Percentiles rank a stretch among this genome's conserved stretches.
Evolutionary conservation across 2,888 invertebrate genomes (phyloP).

Genomic region (Steinernema carpocapsae): DNA sequence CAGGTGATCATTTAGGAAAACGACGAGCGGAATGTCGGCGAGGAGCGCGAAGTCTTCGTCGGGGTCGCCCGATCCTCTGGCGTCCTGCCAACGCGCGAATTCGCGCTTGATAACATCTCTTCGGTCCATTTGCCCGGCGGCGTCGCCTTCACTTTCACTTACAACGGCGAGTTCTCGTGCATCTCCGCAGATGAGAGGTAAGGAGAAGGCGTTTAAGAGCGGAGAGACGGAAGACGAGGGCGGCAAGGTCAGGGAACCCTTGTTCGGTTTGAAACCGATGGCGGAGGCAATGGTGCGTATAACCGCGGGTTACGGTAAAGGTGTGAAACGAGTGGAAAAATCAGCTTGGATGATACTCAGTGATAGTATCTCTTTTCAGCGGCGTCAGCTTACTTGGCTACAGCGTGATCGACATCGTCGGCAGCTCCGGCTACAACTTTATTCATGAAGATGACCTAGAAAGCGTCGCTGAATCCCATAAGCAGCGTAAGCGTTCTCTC

Average conservation of each 20-base stretch:
- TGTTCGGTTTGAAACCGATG: too few species aligned
- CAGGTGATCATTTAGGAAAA: slow-evolving; percentile 3
- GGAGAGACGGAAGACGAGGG: too few species aligned
- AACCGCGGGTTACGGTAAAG: background rate
- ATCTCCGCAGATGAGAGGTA: slow-evolving; percentile 11
- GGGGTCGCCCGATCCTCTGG: slow-evolving; percentile 14
- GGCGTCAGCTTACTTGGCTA: background rate
- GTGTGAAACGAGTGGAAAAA: too few species aligned
- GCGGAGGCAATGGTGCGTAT: too few species aligned
- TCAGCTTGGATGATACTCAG: too few species aligned
- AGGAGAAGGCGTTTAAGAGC: too few species aligned
- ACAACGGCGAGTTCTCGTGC: slow-evolving; percentile 13
- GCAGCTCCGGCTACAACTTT: background rate
- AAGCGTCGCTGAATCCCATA: background rate
- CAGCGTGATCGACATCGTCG: background rate
- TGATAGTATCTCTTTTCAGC: too few species aligned
- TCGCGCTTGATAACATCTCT: slow-evolving; percentile 22
- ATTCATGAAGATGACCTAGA: slow-evolving; percentile 13
- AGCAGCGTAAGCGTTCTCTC: background rate
- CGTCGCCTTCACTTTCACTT: background rate
- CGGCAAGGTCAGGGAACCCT: too few species aligned
- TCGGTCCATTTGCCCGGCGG: slow-evolving; percentile 16
- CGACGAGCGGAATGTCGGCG: background rate
- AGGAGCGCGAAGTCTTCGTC: slow-evolving; percentile 18
- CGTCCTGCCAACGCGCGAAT: slow-evolving; percentile 19